Conservation (phyloP, 1,140 invertebrate species). For the Plectus sambesii region DNA sequence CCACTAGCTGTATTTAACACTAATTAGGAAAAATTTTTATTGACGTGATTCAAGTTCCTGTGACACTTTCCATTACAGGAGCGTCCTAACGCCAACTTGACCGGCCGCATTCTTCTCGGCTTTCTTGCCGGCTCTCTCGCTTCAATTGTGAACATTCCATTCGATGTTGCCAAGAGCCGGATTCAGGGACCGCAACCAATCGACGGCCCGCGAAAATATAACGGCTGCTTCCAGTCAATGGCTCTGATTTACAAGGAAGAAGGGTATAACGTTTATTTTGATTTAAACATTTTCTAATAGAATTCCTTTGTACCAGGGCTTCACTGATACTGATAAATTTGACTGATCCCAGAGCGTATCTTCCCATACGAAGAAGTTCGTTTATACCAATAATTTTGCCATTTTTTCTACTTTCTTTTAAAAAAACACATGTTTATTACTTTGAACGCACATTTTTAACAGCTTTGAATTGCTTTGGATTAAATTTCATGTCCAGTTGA, state of each 20-base stretch:
- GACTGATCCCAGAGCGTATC: too few relatives aligned
- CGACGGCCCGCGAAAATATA: constrained; percentile 62
- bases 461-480: too few relatives aligned
- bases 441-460: too few relatives aligned
- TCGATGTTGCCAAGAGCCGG: constrained; percentile 85
- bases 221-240: constrained; percentile 62
- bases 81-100: constrained; percentile 59
- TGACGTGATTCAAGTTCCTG: too few relatives aligned
- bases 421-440: too few relatives aligned
- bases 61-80: constrained; percentile 48
- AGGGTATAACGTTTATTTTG: constrained; percentile 61
- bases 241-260: constrained; percentile 67
- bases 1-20: too few relatives aligned
- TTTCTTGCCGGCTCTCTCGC: constrained; percentile 70
- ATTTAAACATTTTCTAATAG: neutral
- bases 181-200: constrained; percentile 79
- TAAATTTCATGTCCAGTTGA: too few relatives aligned
- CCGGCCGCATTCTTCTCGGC: constrained; percentile 63
- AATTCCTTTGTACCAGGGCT: neutral
- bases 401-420: too few relatives aligned
- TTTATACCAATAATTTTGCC: too few relatives aligned
- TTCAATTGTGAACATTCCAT: constrained; percentile 79
- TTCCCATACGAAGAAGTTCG: too few relatives aligned
- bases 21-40: too few relatives aligned
- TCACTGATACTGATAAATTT: too few relatives aligned